Base-by-base conservation (phyloP, 2,888 invertebrate species). In the Alitta virens region DNA sequence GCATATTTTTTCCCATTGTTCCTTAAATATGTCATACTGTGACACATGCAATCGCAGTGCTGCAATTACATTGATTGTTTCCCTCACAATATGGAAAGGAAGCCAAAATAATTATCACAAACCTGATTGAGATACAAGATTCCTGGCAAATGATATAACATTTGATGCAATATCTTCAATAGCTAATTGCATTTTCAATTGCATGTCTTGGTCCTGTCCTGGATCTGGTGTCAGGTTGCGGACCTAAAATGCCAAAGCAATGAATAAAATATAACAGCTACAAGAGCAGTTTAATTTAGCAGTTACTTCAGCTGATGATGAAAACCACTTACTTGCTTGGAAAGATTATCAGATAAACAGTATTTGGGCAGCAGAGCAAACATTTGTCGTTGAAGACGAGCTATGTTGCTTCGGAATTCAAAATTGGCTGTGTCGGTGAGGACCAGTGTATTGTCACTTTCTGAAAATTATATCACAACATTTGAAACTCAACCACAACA, bases 361-460 rank as follows among this genome's bases (percentile, higher is more conserved):
- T 92, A 93, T 64, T 90, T 86, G 2, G 89, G 87, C 66, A 92
- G 85, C 56, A 93, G 84, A 0, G 88, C 86, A 61, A 92, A 80
- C 88, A 91, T 89, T 46, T 91, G 85, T 67, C 87, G 86, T 75
- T 90, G 90, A 64, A 93, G 84, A 1, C 91, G 86, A 72, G 86
- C 87, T 14, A 81, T 66, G 51, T 78, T 77, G 60, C 77, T 75
- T 55, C 71, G 68, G 65, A 77, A 75, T 71, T 80, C 80, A 43
- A 79, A 70, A 18, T 68, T 68, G 5, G 76, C 72, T 2, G 74
- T 71, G n/a, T 75, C 73, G 3, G 69, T 71, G 16, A 67, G 62
- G 18, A 69, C 57, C 14, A 67, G 63, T 25, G 74, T 73, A 0
- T 65, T 64, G 2, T 66, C 70, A 14, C 69, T 67, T 49, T 63